Conservation (phyloP, 2,888 invertebrate genomes). For the Oxyteleia sp. region DNA sequence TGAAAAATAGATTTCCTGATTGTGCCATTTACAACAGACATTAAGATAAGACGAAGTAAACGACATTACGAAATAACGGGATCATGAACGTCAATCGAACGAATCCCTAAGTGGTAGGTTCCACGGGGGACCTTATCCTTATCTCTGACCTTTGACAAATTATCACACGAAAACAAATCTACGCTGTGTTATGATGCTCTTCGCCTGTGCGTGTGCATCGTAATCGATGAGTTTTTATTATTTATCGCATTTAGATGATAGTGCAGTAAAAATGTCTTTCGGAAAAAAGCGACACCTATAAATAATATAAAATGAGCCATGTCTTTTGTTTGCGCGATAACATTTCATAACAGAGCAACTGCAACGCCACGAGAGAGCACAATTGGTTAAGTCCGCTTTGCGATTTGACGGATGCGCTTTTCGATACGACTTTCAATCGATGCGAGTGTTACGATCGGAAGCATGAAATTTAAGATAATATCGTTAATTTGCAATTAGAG, state of each 20-base stretch:
- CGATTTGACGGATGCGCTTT: too few relatives aligned
- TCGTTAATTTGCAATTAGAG: too few relatives aligned
- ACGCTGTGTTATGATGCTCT: constrained; percentile 24
- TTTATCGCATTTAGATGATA: not conserved
- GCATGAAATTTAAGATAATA: too few relatives aligned
- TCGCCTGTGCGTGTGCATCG: not conserved
- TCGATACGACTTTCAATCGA: too few relatives aligned
- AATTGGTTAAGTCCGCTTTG: too few relatives aligned
- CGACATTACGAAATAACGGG: constrained; percentile 43
- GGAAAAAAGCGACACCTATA: too few relatives aligned
- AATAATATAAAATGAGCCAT: too few relatives aligned
- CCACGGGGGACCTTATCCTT: constrained; percentile 61
- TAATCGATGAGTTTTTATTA: not conserved
- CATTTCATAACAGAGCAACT: too few relatives aligned
- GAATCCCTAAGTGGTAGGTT: constrained; percentile 39
- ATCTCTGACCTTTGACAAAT: constrained; percentile 59
- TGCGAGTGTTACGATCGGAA: too few relatives aligned
- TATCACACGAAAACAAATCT: constrained; percentile 50
- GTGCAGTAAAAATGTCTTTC: not conserved
- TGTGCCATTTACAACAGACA: constrained; percentile 30
- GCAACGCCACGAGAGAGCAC: too few relatives aligned
- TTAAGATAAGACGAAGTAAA: constrained; percentile 47
- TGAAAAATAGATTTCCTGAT: constrained; percentile 3
- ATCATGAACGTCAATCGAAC: constrained; percentile 37
- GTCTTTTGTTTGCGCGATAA: too few relatives aligned